A percentile compares a stretch with the other conserved stretches of the same genome.
These are phyloP conservation scores for Crossocerus cetratus DNA, from an alignment of 2,888 invertebrate species.

Conservation along the genomic window DNA sequence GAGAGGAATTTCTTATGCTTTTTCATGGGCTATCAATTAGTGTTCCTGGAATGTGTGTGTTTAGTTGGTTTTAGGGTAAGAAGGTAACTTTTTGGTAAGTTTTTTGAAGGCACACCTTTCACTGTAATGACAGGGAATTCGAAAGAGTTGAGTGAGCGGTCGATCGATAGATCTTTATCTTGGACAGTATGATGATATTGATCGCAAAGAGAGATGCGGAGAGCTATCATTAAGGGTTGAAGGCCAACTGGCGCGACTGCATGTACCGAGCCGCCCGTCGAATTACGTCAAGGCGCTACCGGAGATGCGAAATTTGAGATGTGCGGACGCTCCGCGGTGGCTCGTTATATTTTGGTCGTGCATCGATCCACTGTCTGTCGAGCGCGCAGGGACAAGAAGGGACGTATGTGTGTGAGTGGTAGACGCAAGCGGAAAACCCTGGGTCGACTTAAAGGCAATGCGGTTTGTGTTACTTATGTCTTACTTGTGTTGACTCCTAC, in stretches of 20 bases:
- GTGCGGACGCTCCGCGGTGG: conserved; percentile 11
- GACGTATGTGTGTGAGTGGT: conserved; percentile 60
- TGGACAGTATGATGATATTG: too few relatives aligned
- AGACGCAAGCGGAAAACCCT: conserved; percentile 49
- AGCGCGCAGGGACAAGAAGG: conserved; percentile 30
- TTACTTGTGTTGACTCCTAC: too few relatives aligned
- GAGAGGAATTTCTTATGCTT: too few relatives aligned
- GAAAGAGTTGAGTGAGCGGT: too few relatives aligned
- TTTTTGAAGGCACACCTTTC: background rate
- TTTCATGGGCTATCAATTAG: too few relatives aligned
- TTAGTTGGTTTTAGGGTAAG: background rate
- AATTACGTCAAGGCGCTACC: conserved; percentile 44
- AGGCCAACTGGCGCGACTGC: background rate
- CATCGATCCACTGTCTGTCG: conserved; percentile 57
- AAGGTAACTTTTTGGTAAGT: background rate
- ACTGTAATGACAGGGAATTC: too few relatives aligned
- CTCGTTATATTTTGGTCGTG: conserved; percentile 46
- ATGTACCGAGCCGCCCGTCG: conserved; percentile 17
- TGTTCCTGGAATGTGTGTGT: too few relatives aligned
- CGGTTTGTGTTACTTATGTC: too few relatives aligned
- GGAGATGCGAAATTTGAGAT: conserved; percentile 46
- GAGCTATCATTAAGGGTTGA: too few relatives aligned
- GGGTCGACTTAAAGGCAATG: too few relatives aligned
- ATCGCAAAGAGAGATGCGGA: too few relatives aligned
- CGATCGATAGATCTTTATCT: too few relatives aligned